These are phyloP conservation scores for Leptinotarsa tumamoca DNA, from an alignment of 2,888 invertebrate genomes.

Conservation along the genomic window DNA sequence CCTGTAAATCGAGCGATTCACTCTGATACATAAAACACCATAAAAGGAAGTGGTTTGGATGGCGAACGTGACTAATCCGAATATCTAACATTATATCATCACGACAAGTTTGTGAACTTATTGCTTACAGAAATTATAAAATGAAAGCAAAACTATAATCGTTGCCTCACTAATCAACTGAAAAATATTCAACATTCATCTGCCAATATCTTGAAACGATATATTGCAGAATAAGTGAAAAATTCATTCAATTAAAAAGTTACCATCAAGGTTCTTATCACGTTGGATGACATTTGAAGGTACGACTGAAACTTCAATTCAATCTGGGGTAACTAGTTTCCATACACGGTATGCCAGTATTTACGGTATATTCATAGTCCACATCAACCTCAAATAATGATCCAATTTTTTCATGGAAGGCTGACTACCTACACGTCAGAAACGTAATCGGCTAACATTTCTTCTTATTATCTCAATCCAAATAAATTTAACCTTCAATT, in stretches of 20 bases:
- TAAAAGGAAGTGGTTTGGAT: slow-evolving; percentile 31
- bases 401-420: not conserved
- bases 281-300: not conserved
- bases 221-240: not conserved
- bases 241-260: not conserved
- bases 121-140: not conserved
- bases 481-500: not conserved
- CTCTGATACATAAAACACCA: slow-evolving; percentile 11
- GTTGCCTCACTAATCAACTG: not conserved
- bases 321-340: slow-evolving; percentile 19
- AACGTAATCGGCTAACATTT: too few relatives aligned
- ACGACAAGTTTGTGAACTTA: not conserved
- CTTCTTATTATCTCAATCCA: not conserved
- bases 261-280: not conserved
- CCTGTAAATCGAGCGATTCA: not conserved
- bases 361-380: slow-evolving; percentile 22
- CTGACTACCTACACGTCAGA: not conserved
- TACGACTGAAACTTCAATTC: not conserved
- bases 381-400: not conserved
- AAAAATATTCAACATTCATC: not conserved
- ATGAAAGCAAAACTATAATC: slow-evolving; percentile 2
- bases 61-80: slow-evolving; percentile 26
- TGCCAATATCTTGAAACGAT: not conserved
- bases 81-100: slow-evolving; percentile 11
- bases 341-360: slow-evolving; percentile 20